A percentile compares a stretch with the other conserved stretches of the same genome.
Conservation (phyloP, 2,888 invertebrate species). For the Hypena proboscidalis region DNA sequence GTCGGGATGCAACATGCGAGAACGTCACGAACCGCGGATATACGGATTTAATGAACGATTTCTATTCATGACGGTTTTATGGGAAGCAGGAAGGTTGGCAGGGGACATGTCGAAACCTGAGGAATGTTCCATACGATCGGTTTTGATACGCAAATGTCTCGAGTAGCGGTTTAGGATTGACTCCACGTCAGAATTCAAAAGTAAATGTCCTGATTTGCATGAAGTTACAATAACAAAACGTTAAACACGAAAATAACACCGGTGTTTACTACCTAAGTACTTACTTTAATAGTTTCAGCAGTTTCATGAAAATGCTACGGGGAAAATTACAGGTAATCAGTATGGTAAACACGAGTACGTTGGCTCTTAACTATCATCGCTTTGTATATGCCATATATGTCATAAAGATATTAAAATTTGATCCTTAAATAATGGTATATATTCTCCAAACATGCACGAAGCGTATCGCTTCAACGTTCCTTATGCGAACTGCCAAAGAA, state of each 20-base stretch:
- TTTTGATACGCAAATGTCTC: constrained; percentile 21
- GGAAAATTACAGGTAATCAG: constrained; percentile 6
- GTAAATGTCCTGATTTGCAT: constrained; percentile 28
- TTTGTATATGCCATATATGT: too few species aligned
- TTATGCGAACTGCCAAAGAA: too few species aligned
- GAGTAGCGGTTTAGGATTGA: constrained; percentile 15
- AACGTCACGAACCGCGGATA: constrained; percentile 77
- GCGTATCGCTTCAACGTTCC: too few species aligned
- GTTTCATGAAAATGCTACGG: constrained; percentile 10
- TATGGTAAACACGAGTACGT: background rate
- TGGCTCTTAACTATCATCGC: too few species aligned
- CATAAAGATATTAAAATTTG: too few species aligned
- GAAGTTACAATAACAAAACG: constrained; percentile 24
- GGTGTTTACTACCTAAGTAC: constrained; percentile 26
- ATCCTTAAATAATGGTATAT: too few species aligned
- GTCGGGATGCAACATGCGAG: constrained; percentile 78
- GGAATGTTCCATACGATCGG: constrained; percentile 26
- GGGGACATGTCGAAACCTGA: constrained; percentile 39
- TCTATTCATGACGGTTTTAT: constrained; percentile 78
- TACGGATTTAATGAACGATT: constrained; percentile 70
- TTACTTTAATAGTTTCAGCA: constrained; percentile 14
- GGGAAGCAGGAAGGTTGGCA: constrained; percentile 52
- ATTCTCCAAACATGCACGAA: background rate
- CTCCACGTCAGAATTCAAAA: constrained; percentile 21
- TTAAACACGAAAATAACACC: constrained; percentile 16